A percentile compares a stretch with the other conserved stretches of the same genome.
Conservation (phyloP, 2,888 invertebrate species). For the Tryphoninae sp. region DNA sequence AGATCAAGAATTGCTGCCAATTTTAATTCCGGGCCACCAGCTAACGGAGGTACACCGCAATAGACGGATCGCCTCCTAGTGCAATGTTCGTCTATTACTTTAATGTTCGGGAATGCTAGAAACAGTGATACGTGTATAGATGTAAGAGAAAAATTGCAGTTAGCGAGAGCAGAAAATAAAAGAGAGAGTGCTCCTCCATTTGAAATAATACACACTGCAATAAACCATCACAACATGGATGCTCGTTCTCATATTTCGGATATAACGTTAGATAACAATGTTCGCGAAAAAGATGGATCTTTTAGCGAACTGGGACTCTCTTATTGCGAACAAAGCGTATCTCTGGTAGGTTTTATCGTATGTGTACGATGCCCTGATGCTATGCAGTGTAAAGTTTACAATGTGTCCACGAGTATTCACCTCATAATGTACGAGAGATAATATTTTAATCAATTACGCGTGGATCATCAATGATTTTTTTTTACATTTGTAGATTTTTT, state of each 20-base stretch:
- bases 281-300: conserved; percentile 1
- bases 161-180: conserved; percentile 22
- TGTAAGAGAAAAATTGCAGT: conserved; percentile 39
- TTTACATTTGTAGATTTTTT: conserved; percentile 37
- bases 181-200: conserved; percentile 9
- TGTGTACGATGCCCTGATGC: conserved; percentile 17
- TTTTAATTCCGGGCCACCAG: conserved; percentile 72
- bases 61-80: conserved; percentile 56
- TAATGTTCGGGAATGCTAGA: conserved; percentile 47
- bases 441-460: conserved; percentile 54
- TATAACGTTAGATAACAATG: conserved; percentile 7
- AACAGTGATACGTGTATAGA: conserved; percentile 52
- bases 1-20: conserved; percentile 80
- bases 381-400: conserved; percentile 59
- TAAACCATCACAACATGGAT: conserved; percentile 19
- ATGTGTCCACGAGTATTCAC: conserved; percentile 44
- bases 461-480: conserved; percentile 47
- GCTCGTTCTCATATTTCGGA: conserved; percentile 36
- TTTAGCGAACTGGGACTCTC: conserved; percentile 16
- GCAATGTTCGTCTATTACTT: conserved; percentile 10
- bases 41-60: conserved; percentile 70
- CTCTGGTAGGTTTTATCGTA: conserved; percentile 41
- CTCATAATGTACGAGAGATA: conserved; percentile 35
- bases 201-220: conserved; percentile 21
- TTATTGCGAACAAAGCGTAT: neutral